These are phyloP conservation scores for Drosophila kepulauana DNA, from an alignment of 1,140 invertebrate genomes.

Conservation along the genomic window DNA sequence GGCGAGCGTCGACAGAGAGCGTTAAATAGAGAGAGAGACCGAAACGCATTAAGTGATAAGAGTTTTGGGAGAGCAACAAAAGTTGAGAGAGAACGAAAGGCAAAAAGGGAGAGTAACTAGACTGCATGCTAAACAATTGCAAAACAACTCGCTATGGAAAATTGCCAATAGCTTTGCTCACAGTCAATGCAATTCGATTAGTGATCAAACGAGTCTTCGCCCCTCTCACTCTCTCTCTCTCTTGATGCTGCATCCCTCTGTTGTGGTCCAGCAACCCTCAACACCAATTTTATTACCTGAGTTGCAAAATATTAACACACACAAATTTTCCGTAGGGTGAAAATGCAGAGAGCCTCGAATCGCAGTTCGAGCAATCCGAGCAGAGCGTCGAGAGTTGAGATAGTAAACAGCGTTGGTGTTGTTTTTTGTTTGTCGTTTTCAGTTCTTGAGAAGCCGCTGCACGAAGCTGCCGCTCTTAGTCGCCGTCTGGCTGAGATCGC, in stretches of 20 bases:
- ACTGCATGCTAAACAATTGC: constrained; percentile 4
- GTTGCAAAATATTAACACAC: neutral
- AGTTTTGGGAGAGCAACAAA: neutral
- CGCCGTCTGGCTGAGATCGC: constrained; percentile 33
- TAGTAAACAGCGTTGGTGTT: constrained; percentile 7
- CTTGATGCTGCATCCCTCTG: neutral
- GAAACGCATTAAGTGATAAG: constrained; percentile 7
- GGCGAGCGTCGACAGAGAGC: constrained; percentile 12
- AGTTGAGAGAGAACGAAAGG: neutral
- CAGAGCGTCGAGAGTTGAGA: constrained; percentile 6
- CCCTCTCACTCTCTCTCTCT: neutral
- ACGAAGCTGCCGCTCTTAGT: constrained; percentile 32
- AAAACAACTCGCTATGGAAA: constrained; percentile 18
- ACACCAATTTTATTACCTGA: neutral
- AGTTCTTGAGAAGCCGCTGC: constrained; percentile 30
- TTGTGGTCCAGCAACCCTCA: neutral
- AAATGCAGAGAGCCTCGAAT: constrained; percentile 1
- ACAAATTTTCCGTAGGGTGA: constrained; percentile 10
- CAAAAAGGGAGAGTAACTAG: neutral
- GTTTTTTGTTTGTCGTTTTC: neutral
- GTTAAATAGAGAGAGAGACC: neutral
- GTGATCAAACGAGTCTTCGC: neutral
- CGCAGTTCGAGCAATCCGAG: neutral
- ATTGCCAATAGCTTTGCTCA: constrained; percentile 30
- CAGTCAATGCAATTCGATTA: neutral